Conservation (phyloP, 2,888 invertebrate genomes). For the Allygus modestus region DNA sequence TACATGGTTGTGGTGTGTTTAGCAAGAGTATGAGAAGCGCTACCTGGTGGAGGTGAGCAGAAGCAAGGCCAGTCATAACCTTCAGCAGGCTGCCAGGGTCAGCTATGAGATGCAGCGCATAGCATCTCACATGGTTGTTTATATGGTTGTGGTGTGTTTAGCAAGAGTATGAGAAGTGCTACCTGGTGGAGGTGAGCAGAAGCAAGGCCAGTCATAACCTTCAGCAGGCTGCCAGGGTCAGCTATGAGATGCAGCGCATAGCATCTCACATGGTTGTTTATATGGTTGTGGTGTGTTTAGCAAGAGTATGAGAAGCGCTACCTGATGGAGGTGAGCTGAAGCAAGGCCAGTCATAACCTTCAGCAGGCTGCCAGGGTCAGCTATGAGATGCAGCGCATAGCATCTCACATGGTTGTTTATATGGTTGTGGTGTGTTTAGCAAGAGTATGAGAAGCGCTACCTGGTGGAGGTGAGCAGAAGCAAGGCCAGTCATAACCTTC, state of each 20-base stretch:
- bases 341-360: conserved; percentile 63
- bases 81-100: conserved; percentile 67
- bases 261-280: conserved; percentile 82
- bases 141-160: conserved; percentile 46
- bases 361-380: conserved; percentile 69
- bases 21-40: conserved; percentile 78
- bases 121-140: conserved; percentile 83
- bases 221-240: conserved; percentile 68
- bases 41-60: conserved; percentile 74
- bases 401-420: conserved; percentile 71
- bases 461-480: conserved; percentile 74
- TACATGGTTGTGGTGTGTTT: neutral
- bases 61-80: conserved; percentile 64
- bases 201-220: conserved; percentile 64
- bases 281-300: conserved; percentile 61
- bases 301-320: conserved; percentile 78
- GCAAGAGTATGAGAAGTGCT: conserved; percentile 78
- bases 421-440: conserved; percentile 67
- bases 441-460: conserved; percentile 78
- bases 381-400: conserved; percentile 79
- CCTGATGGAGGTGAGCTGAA: conserved; percentile 74
- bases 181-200: conserved; percentile 74
- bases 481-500: conserved; percentile 65
- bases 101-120: conserved; percentile 78
- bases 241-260: conserved; percentile 79